Base-by-base conservation (phyloP, 2,113 vertebrate species). In the Neolamprologus devosi region DNA sequence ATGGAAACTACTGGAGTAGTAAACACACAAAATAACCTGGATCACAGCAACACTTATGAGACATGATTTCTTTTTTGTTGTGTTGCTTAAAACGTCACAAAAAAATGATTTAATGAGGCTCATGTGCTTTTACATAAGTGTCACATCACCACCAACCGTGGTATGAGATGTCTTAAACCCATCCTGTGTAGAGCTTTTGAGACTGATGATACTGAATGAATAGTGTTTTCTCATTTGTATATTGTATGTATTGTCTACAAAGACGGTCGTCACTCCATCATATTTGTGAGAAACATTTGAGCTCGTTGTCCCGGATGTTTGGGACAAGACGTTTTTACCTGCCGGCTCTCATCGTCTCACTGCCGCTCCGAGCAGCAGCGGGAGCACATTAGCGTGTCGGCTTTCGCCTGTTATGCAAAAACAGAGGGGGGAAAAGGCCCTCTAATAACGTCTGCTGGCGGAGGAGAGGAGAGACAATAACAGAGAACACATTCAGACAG, bases 351-450 rank as follows among this genome's bases (percentile, higher is more conserved):
- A 9, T 57, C 21, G 7, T 26, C 40, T 84, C 82, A 2, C 57
- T 2, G 23, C 65, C 3, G 14, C 87, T 83, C 82, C 14, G 45
- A 57, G 26, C 83, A 81, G 23, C 85, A 73, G 58, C 86, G 8
- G 70, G 42, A 49, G 86, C 81, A 54, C 30, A 65, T 80, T 55
- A 75, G 80, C 45, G 55, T 87, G 84, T 90, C 80, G 13, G 54
- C 86, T 90, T 90, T 89, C 73, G 81, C 88, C 85, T 84, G 83
- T 85, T 86, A 78, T 90, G 85, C 87, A 90, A 80, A 90, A 91
- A 63, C 28, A 47, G 65, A 23, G 16, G 14, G 70, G 7, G 3
- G 2, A 21, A 7, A 86, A 28, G 13, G 13, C 42, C 8, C 40
- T 68, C 28, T 89, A 88, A 91, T 87, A 86, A 88, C 1, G 75